A percentile compares a stretch with the other conserved stretches of the same genome.
phyloP scores from a whole-genome alignment of 2,888 invertebrate genomes.

The Euplagia quadripunctaria region DNA sequence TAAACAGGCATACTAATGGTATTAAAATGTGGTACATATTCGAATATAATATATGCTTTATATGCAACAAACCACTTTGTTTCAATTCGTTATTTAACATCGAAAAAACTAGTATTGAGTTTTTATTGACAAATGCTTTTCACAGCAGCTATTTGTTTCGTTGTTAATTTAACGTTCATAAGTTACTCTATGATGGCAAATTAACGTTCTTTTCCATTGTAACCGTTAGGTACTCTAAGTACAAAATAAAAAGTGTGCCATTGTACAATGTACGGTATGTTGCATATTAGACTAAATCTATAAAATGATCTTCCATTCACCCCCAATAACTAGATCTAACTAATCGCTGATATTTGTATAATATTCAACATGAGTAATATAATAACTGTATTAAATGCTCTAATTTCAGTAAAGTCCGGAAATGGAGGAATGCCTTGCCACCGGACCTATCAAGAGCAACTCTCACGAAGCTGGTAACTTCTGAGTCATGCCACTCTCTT shows the following conservation, averaged over 20 bases:
- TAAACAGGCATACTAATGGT: too few relatives aligned
- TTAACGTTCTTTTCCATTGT: background rate
- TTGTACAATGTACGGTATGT: background rate
- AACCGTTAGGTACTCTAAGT: too few relatives aligned
- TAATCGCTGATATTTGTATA: background rate
- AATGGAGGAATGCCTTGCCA: constrained; percentile 39
- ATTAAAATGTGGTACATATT: too few relatives aligned
- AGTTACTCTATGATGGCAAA: background rate
- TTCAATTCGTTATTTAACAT: too few relatives aligned
- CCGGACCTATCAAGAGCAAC: constrained; percentile 42
- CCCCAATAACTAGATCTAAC: too few relatives aligned
- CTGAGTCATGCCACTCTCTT: constrained; percentile 48
- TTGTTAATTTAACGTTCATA: background rate
- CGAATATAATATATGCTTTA: too few relatives aligned
- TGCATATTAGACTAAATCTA: background rate
- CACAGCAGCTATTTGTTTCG: background rate
- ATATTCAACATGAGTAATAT: constrained; percentile 15
- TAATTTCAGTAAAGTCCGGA: constrained; percentile 48
- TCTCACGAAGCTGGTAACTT: constrained; percentile 36
- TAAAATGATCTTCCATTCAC: background rate
- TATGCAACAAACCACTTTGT: too few relatives aligned
- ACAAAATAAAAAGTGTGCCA: too few relatives aligned
- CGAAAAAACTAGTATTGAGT: too few relatives aligned
- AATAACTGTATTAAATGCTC: constrained; percentile 31
- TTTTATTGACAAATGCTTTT: background rate